These are phyloP conservation scores for Lithobates sylvaticus DNA, from an alignment of 2,797 vertebrate species.

Conservation along the genomic window DNA sequence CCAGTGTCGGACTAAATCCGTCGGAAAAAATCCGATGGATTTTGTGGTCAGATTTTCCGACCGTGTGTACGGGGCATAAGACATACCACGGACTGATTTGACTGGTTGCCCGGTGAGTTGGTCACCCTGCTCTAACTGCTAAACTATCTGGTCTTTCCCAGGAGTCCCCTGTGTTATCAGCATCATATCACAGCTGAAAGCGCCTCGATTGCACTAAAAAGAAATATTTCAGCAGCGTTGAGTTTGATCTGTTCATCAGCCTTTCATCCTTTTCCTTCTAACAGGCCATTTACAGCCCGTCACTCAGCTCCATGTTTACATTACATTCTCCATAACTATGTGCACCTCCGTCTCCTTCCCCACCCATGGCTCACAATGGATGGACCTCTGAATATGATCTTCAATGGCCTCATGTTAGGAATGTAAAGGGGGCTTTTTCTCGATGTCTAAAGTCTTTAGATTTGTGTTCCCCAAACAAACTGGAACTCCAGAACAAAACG, in stretches of 20 bases:
- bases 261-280: conserved; percentile 22
- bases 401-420: not conserved
- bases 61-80: too few species aligned
- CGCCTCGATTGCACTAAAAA: conserved; percentile 28
- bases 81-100: too few species aligned
- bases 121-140: not conserved
- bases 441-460: conserved; percentile 15
- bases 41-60: too few species aligned
- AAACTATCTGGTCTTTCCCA: not conserved
- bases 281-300: conserved; percentile 9
- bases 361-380: not conserved
- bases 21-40: too few species aligned
- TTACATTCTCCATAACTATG: not conserved
- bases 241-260: conserved; percentile 13
- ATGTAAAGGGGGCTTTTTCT: conserved; percentile 10
- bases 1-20: too few species aligned
- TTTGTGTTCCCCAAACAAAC: not conserved
- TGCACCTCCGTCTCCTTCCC: not conserved
- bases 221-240: conserved; percentile 41
- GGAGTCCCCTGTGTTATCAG: not conserved
- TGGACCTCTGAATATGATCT: not conserved
- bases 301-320: conserved; percentile 25
- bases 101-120: not conserved
- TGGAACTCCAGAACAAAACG: too few species aligned
- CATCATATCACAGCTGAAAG: conserved; percentile 13